Base-by-base conservation (phyloP, 1,140 invertebrate genomes). In the Rhagoletis zephyria region DNA sequence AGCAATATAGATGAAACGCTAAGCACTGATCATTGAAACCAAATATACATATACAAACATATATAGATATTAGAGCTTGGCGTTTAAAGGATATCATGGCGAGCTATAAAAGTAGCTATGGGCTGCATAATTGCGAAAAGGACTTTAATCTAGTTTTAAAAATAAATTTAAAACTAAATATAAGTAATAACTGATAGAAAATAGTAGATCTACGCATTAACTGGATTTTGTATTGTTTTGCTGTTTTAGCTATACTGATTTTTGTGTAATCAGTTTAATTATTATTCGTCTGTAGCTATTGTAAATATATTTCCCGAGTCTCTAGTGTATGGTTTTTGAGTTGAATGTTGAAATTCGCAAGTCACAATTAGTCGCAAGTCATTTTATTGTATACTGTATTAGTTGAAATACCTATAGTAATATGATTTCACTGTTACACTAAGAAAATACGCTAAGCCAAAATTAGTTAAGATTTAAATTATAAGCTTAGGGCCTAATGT, bases 1-100 rank as follows among this genome's bases (percentile, higher is more conserved):
- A 96, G 95, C 93, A 96, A 96, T 89, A 94, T 96, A 87, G 96
- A 96, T 89, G 96, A 96, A 90, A 95, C 95, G 64, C 94, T 95
- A 16, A 92, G 91, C 89, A 92, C 91, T 87, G 92, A 92, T 90
- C 91, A 92, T 89, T 93, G 89, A 91, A 74, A 90, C 60, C 59
- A 63, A 85, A 85, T 63, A 42, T 16, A 19, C 40, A 30, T 19
- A 67, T 67, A 67, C 64, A 67, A 5, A 40, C 30, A 67, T 30
- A 67, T 63, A 12, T 63, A 60, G 6, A 12, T 60, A 30, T 67
- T 30, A 9, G 64, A 1, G 51, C 42, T 56, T 56, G 16, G 74
- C 45, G 14, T 67, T 67, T 67, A 67, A 30, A 74, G 65, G 19
- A 67, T 67, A 81, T 9, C 30, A 56, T 81, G 48, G 42, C 45